Conservation (phyloP, 1,140 invertebrate species). For the Drosophila sp. region DNA sequence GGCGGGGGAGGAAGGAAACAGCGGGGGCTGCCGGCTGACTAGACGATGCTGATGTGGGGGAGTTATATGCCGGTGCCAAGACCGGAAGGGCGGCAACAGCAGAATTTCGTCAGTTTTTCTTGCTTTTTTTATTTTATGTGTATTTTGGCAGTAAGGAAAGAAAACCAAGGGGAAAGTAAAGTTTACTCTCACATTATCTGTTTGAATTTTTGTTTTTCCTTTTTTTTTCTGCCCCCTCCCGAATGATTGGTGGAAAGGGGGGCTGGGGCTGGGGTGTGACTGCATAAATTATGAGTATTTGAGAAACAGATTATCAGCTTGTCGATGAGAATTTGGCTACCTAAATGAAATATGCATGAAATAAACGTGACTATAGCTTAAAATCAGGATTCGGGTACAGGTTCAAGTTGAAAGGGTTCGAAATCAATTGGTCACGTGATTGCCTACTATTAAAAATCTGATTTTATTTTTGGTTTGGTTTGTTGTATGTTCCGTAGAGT, state of each 20-base stretch:
- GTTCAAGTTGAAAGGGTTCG: constrained; percentile 42
- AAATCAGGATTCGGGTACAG: not conserved
- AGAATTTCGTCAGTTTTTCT: constrained; percentile 11
- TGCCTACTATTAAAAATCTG: constrained; percentile 31
- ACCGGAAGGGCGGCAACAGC: constrained; percentile 72
- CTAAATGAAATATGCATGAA: constrained; percentile 9
- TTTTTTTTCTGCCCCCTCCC: not conserved
- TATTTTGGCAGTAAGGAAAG: constrained; percentile 30
- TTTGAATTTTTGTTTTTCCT: constrained; percentile 8
- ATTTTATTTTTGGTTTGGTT: constrained; percentile 28
- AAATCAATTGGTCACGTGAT: constrained; percentile 38
- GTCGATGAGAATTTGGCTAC: constrained; percentile 31
- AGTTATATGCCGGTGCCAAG: constrained; percentile 11
- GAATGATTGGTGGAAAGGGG: not conserved
- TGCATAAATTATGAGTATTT: constrained; percentile 77
- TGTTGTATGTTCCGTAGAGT: not conserved
- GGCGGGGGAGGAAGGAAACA: constrained; percentile 11
- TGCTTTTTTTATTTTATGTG: constrained; percentile 24
- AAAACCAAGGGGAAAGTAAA: constrained; percentile 24
- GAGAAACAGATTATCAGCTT: constrained; percentile 65
- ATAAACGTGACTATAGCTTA: constrained; percentile 1
- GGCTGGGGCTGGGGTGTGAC: constrained; percentile 13
- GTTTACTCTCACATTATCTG: constrained; percentile 9
- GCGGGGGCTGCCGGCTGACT: constrained; percentile 45
- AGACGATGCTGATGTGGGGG: constrained; percentile 35